A percentile compares a stretch with the other conserved stretches of the same genome.
phyloP scores from a whole-genome alignment of 2,888 invertebrate species.

The Epiblema foenella region DNA sequence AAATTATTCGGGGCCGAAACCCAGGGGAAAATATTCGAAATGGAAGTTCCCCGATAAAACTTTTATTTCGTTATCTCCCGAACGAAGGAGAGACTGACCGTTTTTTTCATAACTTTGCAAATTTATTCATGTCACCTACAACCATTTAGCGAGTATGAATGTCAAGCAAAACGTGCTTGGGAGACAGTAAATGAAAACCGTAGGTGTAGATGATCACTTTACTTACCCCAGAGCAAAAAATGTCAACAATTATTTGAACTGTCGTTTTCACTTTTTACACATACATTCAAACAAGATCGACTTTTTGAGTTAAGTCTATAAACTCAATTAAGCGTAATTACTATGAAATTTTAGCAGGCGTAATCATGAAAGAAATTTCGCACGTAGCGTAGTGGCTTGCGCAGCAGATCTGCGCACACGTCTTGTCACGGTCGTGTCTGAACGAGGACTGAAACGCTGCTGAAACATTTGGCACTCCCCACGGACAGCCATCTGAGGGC shows the following conservation, averaged over 20 bases:
- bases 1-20: constrained; percentile 53
- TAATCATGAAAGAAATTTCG: constrained; percentile 48
- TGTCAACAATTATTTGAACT: constrained; percentile 63
- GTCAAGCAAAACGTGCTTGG: constrained; percentile 7
- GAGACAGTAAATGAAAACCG: constrained; percentile 14
- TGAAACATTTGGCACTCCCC: constrained; percentile 62
- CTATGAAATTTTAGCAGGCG: constrained; percentile 19
- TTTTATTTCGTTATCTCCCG: constrained; percentile 63
- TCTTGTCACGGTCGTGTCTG: constrained; percentile 59
- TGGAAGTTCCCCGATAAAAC: constrained; percentile 51
- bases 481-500: constrained; percentile 55
- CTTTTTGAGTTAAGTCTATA: constrained; percentile 17
- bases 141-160: constrained; percentile 17
- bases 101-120: constrained; percentile 11
- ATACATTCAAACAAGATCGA: constrained; percentile 19
- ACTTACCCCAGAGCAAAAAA: constrained; percentile 70
- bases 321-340: constrained; percentile 28
- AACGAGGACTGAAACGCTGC: constrained; percentile 64
- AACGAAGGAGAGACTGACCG: constrained; percentile 48
- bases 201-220: constrained; percentile 41
- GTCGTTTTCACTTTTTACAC: constrained; percentile 46
- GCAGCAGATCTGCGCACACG: constrained; percentile 52
- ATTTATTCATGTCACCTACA: constrained; percentile 1
- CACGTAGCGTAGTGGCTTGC: constrained; percentile 53
- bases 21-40: constrained; percentile 50